Base-by-base conservation (phyloP, 1,140 invertebrate genomes). In the Heliothis subflexa region DNA sequence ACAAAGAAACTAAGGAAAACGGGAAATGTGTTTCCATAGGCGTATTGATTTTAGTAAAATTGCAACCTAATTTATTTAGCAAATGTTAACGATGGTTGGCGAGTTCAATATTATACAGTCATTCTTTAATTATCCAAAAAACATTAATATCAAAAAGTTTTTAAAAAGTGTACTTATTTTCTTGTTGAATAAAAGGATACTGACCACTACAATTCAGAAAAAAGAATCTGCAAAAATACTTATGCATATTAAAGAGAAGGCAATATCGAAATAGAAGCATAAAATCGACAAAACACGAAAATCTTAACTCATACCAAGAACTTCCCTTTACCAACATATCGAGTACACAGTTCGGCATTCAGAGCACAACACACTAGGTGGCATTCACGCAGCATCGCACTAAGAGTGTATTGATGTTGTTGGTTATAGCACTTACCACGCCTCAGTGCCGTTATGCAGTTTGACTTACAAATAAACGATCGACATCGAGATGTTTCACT, bases 351-450 rank as follows among this genome's bases (percentile, higher is more conserved):
- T 55, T 59, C 45, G 61, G 54, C 45, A 62, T 72, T 25, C 70
- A 57, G 62, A 33, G 78, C 70, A 84, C 80, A 82, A 73, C 88
- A 52, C 86, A 85, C 86, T 91, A 89, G 90, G 89, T 93, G 91
- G 91, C 83, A 84, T 81, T 83, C 83, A 82, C 76, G 54, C 72
- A 68, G 74, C 64, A 83, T 84, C 81, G 62, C 79, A 82, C 83
- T 88, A 85, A 87, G 85, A 91, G 89, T 87, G 79, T 86, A 89
- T 90, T 87, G 86, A 89, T 91, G 86, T 85, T 90, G 88, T 93
- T 93, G 89, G 87, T 82, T 85, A 78, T 86, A 86, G 82, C 89
- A 93, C 89, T 93, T 93, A 91, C 85, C 85, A 85, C 79, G 78
- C 84, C 81, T 80, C 72, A 11, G 76, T 85, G 86, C 89, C 91